These are phyloP conservation scores for Meriones psammophilus DNA, from an alignment of 2,797 vertebrate species.

Conservation along the genomic window DNA sequence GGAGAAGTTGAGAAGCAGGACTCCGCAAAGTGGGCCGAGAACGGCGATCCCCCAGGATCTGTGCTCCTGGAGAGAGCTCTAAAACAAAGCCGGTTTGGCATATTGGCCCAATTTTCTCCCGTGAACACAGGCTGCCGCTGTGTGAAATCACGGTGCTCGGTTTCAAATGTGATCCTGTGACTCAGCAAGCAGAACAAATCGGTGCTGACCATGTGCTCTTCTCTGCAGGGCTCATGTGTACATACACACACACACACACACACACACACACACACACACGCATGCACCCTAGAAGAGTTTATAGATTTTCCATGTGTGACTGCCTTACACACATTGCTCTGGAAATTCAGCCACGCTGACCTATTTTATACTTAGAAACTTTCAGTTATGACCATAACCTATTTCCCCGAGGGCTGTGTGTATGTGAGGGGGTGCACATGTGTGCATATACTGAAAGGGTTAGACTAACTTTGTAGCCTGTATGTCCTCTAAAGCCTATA, in stretches of 20 bases:
- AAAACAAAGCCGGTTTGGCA: fast-evolving
- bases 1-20: neutral
- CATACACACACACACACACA: neutral
- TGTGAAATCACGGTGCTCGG: neutral
- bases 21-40: neutral
- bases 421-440: neutral
- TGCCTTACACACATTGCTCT: neutral
- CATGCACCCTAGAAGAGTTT: neutral
- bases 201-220: neutral
- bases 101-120: fast-evolving
- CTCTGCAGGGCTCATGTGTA: neutral
- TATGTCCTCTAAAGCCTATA: too few species aligned
- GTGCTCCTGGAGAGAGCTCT: fast-evolving
- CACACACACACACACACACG: neutral
- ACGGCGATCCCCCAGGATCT: neutral
- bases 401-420: neutral
- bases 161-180: neutral
- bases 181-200: neutral
- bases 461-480: too few species aligned
- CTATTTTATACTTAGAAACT: neutral
- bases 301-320: neutral
- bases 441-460: too few species aligned
- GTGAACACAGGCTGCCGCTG: fast-evolving
- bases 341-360: fast-evolving
- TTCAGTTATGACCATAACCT: neutral